Evolutionary conservation across 2,113 vertebrate genomes (phyloP).

Genomic region (Brevimyrus niger): DNA sequence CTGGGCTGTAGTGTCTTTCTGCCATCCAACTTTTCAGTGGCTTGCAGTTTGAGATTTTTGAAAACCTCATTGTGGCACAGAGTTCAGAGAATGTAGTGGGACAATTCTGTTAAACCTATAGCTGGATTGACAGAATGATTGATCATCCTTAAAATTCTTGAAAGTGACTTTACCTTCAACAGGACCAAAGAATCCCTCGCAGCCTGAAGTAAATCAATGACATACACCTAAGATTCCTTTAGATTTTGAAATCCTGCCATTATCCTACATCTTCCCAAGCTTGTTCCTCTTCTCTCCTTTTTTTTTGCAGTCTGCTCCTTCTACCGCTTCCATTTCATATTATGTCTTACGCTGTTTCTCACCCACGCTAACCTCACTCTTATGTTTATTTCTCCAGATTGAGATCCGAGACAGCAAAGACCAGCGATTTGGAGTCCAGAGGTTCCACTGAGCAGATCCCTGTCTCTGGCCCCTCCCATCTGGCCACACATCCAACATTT

Average conservation of each 20-base stretch:
- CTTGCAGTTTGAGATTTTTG: background rate
- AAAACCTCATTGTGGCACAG: background rate
- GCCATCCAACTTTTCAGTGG: background rate
- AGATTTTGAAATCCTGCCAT: background rate
- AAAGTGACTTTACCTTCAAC: background rate
- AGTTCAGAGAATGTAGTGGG: background rate
- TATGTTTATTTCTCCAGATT: conserved; percentile 44
- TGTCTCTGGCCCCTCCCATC: conserved; percentile 13
- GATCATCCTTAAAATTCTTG: background rate
- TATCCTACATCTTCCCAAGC: background rate
- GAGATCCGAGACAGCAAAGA: conserved; percentile 51
- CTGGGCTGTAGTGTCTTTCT: background rate
- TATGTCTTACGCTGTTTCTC: background rate
- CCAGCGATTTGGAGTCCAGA: conserved; percentile 44
- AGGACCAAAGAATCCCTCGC: background rate
- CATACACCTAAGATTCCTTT: background rate
- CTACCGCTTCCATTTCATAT: background rate
- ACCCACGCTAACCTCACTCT: background rate
- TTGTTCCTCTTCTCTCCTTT: background rate
- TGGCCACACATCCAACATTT: background rate
- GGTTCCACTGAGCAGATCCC: conserved; percentile 46
- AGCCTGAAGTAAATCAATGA: background rate
- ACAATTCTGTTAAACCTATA: background rate
- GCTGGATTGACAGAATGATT: background rate
- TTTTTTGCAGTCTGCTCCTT: background rate